Evolutionary conservation across 2,797 vertebrate species (phyloP), one percentile per base, ranked within the genome.

Genomic region (Sebastiscus albofasciatus): DNA sequence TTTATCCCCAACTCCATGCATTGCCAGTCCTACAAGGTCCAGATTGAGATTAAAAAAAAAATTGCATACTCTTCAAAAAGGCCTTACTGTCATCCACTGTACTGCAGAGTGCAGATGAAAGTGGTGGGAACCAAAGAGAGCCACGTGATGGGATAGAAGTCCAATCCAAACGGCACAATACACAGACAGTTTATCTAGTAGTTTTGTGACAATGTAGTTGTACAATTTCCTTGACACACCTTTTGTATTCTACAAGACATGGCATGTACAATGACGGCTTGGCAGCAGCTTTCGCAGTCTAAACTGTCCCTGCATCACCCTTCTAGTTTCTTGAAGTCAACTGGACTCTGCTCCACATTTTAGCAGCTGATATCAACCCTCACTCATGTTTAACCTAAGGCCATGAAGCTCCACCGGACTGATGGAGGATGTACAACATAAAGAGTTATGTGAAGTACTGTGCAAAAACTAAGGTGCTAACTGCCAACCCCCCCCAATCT

Each of bases 391-490:
- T 86, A 86, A 88, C 73, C 81, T 83, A 94, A 93, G 89, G 92
- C 91, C 92, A 89, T 85, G 81, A 75, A 84, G 79, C 82, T 92
- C 89, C 85, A 91, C 71, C 54, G 72, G 56, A 80, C 79, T 13
- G 78, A 86, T 85, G 78, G 83, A 85, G 77, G 69, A 80, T 75
- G 67, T 76, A 87, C 55, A 90, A 87, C 79, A 85, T 52, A 84
- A 86, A 82, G 65, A 83, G 33, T 85, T 80, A 77, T 55, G 34
- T 70, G 65, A 79, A 83, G 79, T 82, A 82, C 49, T 91, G 88
- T 92, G 91, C 90, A 91, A 91, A 89, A 80, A 88, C 58, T 36
- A 92, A 89, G 85, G 74, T 89, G 80, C 81, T 60, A 68, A 80
- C 83, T 34, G 31, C 58, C 56, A 70, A 27, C 61, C 26, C 26